Conservation (phyloP, 1,140 invertebrate genomes). For the Procambarus virginalis region DNA sequence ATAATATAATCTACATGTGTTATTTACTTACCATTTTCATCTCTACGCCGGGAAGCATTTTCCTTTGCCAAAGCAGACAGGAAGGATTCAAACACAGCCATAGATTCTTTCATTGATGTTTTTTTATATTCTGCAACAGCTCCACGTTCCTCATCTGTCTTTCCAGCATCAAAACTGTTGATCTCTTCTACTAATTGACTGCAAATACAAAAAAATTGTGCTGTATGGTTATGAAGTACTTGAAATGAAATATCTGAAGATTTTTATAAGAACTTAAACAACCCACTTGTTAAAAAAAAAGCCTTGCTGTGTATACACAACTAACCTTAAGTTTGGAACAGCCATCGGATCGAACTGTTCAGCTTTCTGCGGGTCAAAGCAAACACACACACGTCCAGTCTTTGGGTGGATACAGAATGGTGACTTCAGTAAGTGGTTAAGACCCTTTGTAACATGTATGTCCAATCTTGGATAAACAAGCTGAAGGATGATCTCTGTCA, state of each 20-base stretch:
- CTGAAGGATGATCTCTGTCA: slow-evolving; percentile 64
- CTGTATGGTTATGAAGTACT: no score
- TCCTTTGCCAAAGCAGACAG: slow-evolving; percentile 11
- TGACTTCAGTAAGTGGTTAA: slow-evolving; percentile 97
- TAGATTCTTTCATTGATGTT: slow-evolving; percentile 35
- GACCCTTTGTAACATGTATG: slow-evolving; percentile 96
- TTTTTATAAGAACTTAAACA: no score
- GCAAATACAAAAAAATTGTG: neutral
- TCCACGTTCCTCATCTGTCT: slow-evolving; percentile 25
- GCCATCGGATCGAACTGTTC: slow-evolving; percentile 84
- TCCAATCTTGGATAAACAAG: slow-evolving; percentile 92
- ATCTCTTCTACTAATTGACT: slow-evolving; percentile 29
- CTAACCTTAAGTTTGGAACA: slow-evolving; percentile 77
- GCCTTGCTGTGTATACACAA: no score
- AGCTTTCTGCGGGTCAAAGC: slow-evolving; percentile 83
- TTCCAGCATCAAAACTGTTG: slow-evolving; percentile 11
- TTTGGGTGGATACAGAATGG: slow-evolving; percentile 99
- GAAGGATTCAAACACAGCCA: slow-evolving; percentile 22
- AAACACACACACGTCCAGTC: slow-evolving; percentile 94
- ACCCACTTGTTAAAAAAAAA: no score
- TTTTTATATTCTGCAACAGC: slow-evolving; percentile 42
- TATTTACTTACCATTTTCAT: slow-evolving; percentile 1
- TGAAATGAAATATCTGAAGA: no score
- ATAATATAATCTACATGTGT: no score
- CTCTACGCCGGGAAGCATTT: slow-evolving; percentile 11